Conservation (phyloP, 2,113 vertebrate species). For the Carassius auratus region DNA sequence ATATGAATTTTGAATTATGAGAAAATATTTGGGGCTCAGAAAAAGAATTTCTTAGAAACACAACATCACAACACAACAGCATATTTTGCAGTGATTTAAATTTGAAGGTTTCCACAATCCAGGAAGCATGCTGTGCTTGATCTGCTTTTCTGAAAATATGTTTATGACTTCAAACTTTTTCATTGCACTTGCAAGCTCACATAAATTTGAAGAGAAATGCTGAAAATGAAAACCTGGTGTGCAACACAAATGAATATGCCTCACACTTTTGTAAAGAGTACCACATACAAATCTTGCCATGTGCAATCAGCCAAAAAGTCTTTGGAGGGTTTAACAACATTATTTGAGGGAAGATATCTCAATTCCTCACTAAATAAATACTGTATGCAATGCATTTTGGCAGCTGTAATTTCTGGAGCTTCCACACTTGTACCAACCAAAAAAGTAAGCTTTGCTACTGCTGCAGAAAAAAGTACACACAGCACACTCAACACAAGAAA, state of each 20-base stretch:
- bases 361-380: too few relatives aligned
- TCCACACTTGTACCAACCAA: too few relatives aligned
- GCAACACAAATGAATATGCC: neutral
- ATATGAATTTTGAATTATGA: neutral
- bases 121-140: neutral
- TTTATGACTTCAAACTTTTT: neutral
- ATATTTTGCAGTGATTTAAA: neutral
- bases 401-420: too few relatives aligned
- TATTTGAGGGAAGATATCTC: too few relatives aligned
- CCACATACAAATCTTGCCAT: too few relatives aligned
- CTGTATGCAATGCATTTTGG: too few relatives aligned
- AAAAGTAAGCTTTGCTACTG: too few relatives aligned
- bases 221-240: neutral
- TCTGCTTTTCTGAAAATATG: neutral
- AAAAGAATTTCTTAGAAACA: neutral
- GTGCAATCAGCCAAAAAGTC: too few relatives aligned
- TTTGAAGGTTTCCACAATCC: slow-evolving; percentile 6
- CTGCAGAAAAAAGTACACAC: too few relatives aligned
- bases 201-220: neutral
- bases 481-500: too few relatives aligned
- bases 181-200: neutral
- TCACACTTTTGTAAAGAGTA: neutral
- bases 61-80: neutral
- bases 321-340: too few relatives aligned
- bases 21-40: neutral